Percentiles rank a stretch among this genome's conserved stretches.
Evolutionary conservation across 1,140 invertebrate genomes (phyloP).

Genomic region (Charaxes varanes): DNA sequence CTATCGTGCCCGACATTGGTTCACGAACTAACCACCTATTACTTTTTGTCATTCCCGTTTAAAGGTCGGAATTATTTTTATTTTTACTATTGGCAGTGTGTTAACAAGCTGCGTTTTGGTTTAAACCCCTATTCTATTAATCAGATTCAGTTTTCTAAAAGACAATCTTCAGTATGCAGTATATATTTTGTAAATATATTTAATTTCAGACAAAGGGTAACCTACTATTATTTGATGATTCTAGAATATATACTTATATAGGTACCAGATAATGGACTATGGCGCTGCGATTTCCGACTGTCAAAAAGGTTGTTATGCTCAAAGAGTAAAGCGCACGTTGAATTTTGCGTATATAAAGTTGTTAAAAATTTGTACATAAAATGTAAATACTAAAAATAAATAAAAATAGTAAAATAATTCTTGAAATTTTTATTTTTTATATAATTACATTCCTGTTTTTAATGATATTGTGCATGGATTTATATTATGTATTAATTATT

Average conservation of each 20-base stretch:
- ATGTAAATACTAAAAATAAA: constrained; percentile 68
- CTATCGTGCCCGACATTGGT: too few species aligned
- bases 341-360: constrained; percentile 30
- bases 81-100: not conserved
- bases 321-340: constrained; percentile 36
- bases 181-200: not conserved
- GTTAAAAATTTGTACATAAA: constrained; percentile 66
- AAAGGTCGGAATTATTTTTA: not conserved
- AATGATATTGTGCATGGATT: too few species aligned
- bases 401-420: constrained; percentile 67
- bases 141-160: too few species aligned
- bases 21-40: not conserved
- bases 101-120: too few species aligned
- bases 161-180: not conserved
- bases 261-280: constrained; percentile 2
- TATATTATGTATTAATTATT: too few species aligned
- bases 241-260: not conserved
- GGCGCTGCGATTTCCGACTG: constrained; percentile 12
- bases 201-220: not conserved
- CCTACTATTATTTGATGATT: not conserved
- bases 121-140: too few species aligned
- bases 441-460: too few species aligned
- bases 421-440: too few species aligned
- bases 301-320: constrained; percentile 28
- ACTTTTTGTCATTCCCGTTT: constrained; percentile 5